Percentiles rank a stretch among this genome's conserved stretches.
Conservation (phyloP, 2,888 invertebrate species). For the Celastrina argiolus region DNA sequence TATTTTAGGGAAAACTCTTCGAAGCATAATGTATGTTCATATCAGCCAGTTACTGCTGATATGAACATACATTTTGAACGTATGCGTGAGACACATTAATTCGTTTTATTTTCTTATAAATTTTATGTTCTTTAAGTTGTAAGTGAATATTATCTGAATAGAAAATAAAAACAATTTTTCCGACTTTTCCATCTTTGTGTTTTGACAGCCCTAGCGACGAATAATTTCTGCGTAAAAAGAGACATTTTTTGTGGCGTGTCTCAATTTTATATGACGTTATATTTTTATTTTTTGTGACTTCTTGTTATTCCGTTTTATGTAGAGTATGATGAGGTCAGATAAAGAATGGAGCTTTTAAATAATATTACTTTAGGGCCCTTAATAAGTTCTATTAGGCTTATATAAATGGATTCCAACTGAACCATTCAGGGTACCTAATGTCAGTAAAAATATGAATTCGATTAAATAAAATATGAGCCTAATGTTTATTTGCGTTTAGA, state of each 20-base stretch:
- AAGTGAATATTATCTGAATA: too few relatives aligned
- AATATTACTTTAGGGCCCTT: not conserved
- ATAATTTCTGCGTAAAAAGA: conserved; percentile 44
- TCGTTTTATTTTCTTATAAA: too few relatives aligned
- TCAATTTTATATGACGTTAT: conserved; percentile 45
- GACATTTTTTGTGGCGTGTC: conserved; percentile 45
- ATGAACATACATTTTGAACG: too few relatives aligned
- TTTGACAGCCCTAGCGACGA: conserved; percentile 30
- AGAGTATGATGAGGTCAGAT: conserved; percentile 14
- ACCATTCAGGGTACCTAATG: not conserved
- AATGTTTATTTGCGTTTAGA: too few relatives aligned
- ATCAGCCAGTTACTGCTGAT: too few relatives aligned
- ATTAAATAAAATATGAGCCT: too few relatives aligned
- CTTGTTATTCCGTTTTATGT: conserved; percentile 21
- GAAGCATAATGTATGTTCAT: too few relatives aligned
- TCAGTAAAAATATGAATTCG: too few relatives aligned
- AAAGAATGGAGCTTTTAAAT: conserved; percentile 1
- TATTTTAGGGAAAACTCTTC: too few relatives aligned
- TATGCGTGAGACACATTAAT: too few relatives aligned
- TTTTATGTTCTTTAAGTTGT: too few relatives aligned
- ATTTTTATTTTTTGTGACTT: conserved; percentile 19
- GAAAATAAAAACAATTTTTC: not conserved
- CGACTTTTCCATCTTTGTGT: not conserved
- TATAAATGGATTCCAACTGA: not conserved
- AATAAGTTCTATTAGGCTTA: not conserved